A percentile compares a stretch with the other conserved stretches of the same genome.
These are phyloP conservation scores for Vultur gryphus DNA, from an alignment of 2,797 vertebrate species.

Conservation along the genomic window DNA sequence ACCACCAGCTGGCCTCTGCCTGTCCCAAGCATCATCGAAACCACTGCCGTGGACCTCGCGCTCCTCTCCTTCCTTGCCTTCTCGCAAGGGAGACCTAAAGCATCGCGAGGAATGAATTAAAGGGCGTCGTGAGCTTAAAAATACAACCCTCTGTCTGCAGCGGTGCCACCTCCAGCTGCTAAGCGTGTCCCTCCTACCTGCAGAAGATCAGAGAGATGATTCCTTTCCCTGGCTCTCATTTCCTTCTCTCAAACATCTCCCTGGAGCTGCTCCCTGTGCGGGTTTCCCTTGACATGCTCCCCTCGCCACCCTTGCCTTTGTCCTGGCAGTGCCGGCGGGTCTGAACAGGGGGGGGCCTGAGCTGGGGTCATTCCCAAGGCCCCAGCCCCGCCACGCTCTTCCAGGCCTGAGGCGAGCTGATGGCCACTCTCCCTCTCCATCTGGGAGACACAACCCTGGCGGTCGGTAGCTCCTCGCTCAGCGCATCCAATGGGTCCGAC, in stretches of 20 bases:
- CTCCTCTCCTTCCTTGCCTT: background rate
- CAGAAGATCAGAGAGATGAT: background rate
- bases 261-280: background rate
- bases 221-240: background rate
- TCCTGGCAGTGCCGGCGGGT: accelerated
- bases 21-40: background rate
- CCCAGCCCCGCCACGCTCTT: accelerated
- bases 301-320: background rate
- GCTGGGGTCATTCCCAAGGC: background rate
- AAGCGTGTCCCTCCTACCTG: background rate
- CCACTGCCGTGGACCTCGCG: accelerated
- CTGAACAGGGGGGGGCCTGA: background rate
- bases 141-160: background rate
- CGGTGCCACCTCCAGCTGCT: slow-evolving; percentile 37
- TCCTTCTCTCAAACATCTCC: background rate
- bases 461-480: background rate
- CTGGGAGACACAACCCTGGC: background rate
- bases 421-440: background rate
- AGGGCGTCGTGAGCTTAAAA: background rate
- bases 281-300: background rate
- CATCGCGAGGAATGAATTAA: background rate
- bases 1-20: background rate
- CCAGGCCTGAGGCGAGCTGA: background rate
- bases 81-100: background rate
- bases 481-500: accelerated